Percentiles rank a stretch among this genome's conserved stretches.
Conservation (phyloP, 2,113 vertebrate genomes). For the Peromyscus polionotus region DNA sequence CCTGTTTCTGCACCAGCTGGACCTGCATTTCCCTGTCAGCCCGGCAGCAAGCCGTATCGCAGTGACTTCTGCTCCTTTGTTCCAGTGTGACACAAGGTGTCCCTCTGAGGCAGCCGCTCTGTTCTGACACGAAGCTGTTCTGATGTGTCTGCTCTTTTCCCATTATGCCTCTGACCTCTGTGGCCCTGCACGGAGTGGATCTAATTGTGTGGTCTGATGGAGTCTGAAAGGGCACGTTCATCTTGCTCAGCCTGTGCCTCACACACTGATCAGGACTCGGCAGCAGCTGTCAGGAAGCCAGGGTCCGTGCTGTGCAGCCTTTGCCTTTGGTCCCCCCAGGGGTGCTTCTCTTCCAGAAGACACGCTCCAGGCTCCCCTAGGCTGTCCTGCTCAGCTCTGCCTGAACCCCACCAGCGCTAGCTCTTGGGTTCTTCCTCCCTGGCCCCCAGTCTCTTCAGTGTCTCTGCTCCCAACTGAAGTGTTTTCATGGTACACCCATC, state of each 20-base stretch:
- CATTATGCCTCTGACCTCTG: background rate
- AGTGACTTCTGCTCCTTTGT: background rate
- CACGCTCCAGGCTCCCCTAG: background rate
- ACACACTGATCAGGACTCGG: background rate
- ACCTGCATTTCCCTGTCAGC: background rate
- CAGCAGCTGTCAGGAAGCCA: background rate
- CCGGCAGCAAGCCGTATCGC: background rate
- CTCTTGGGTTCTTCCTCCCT: background rate
- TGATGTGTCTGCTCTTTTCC: background rate
- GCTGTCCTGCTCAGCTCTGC: background rate
- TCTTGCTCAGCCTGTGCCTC: background rate
- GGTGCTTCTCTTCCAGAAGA: background rate
- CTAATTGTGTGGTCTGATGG: background rate
- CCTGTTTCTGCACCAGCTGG: too few relatives aligned
- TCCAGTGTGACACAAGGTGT: accelerated
- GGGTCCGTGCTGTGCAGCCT: background rate
- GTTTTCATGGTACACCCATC: background rate
- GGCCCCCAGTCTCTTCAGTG: background rate
- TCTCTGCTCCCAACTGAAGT: background rate
- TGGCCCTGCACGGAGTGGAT: background rate
- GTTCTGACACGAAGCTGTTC: background rate
- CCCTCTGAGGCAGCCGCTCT: background rate
- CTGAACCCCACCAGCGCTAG: background rate
- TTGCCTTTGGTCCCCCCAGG: background rate
- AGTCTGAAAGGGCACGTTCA: background rate